Evolutionary conservation across 2,797 vertebrate species (phyloP), one percentile per base, ranked within the genome.

Genomic region (Sebastes itinus): DNA sequence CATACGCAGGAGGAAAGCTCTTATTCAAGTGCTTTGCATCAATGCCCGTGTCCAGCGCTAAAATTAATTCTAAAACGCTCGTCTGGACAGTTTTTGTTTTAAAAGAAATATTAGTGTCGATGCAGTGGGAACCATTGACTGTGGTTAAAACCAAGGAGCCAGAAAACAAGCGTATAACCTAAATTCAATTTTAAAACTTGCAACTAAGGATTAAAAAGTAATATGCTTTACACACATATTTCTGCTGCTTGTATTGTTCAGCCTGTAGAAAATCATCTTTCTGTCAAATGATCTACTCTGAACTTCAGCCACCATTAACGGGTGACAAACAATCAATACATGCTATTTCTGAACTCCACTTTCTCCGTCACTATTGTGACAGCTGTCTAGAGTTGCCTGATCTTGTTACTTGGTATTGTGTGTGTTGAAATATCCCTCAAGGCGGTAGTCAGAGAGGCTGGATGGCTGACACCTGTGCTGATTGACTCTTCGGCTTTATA

Each of bases 241-340:
- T n/a, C 32, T 69, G 20, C 49, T 58, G 12, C 25, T 58, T 52
- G 4, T 13, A 10, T 7, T 56, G 20, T 66, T 78, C 18, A 23
- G 56, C 42, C 7, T n/a, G 10, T 27, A 12, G 59, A 59, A 73
- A 20, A 3, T 59, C 52, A 27, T 72, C 52, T 75, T 75, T 68
- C 67, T 5, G 30, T 77, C 79, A 77, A 30, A 75, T 67, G 16
- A 70, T 81, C 72, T 18, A 33, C 33, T 22, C 55, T 68, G 85
- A 81, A 63, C 69, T 69, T 27, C 7, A 7, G 25, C 22, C 18
- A 2, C 77, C 77, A 78, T 86, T 87, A 84, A 74, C 8, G 30
- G 65, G 74, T 73, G 84, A 89, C 79, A 83, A 88, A 75, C 56
- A 72, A 78, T 88, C 83, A 70, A 80, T 86, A 75, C 1, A 11